A percentile compares a stretch with the other conserved stretches of the same genome.
These are phyloP conservation scores for Melanogrammus aeglefinus DNA, from an alignment of 2,797 vertebrate species.

Conservation along the genomic window DNA sequence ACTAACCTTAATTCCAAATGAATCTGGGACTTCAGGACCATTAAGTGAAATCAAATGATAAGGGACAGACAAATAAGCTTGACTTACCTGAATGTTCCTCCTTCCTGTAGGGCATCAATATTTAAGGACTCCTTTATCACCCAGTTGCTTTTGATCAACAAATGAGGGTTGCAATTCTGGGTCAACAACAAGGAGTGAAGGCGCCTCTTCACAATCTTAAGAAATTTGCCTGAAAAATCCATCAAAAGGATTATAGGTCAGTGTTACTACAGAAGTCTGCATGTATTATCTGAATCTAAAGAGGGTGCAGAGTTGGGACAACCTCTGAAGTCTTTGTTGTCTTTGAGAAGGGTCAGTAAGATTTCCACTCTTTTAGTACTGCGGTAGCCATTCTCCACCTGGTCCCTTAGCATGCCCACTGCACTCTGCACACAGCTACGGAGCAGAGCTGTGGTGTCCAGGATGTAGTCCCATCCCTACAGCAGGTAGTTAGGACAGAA, in stretches of 20 bases:
- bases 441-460: slow-evolving; percentile 86
- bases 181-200: slow-evolving; percentile 74
- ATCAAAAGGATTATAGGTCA: neutral
- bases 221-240: slow-evolving; percentile 76
- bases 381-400: slow-evolving; percentile 64
- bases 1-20: neutral
- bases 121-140: slow-evolving; percentile 85
- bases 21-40: neutral
- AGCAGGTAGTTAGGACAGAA: slow-evolving; percentile 10
- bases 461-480: slow-evolving; percentile 50
- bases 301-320: neutral
- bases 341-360: slow-evolving; percentile 79
- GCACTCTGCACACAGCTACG: slow-evolving; percentile 89
- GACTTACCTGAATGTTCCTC: slow-evolving; percentile 90
- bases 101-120: slow-evolving; percentile 90
- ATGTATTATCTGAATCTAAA: neutral
- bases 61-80: neutral
- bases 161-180: slow-evolving; percentile 69
- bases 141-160: slow-evolving; percentile 78
- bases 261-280: neutral
- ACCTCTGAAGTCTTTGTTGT: slow-evolving; percentile 71
- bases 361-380: slow-evolving; percentile 81
- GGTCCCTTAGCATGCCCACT: slow-evolving; percentile 85
- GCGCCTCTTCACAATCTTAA: slow-evolving; percentile 75
- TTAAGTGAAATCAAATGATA: neutral